Conservation (phyloP, 2,888 invertebrate species). For the Lobophora halterata region DNA sequence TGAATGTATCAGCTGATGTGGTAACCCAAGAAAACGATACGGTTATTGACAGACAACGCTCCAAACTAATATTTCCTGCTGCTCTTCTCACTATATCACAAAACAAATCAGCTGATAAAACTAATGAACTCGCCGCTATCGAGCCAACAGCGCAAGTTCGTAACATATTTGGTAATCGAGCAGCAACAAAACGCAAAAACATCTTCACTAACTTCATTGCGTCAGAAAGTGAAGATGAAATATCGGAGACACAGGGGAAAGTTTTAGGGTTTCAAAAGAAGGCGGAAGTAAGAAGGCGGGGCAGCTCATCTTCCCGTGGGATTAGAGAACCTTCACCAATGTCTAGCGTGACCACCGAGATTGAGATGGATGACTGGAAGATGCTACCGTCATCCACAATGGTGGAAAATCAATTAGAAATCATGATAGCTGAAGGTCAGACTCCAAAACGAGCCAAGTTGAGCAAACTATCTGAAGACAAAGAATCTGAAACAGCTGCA, state of each 20-base stretch:
- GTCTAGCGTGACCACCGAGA: slow-evolving; percentile 55
- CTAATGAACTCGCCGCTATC: slow-evolving; percentile 38
- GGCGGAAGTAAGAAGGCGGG: slow-evolving; percentile 30
- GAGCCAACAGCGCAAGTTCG: slow-evolving; percentile 44
- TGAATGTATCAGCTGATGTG: too few species aligned
- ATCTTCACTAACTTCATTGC: slow-evolving; percentile 62
- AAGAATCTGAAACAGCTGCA: slow-evolving; percentile 37
- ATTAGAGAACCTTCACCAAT: slow-evolving; percentile 45
- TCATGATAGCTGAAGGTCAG: slow-evolving; percentile 29
- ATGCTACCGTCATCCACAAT: slow-evolving; percentile 70
- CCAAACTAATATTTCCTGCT: slow-evolving; percentile 55
- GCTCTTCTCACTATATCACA: slow-evolving; percentile 54
- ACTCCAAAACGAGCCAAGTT: slow-evolving; percentile 52
- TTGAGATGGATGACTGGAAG: slow-evolving; percentile 68
- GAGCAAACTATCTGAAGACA: slow-evolving; percentile 45
- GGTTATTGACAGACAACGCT: slow-evolving; percentile 39
- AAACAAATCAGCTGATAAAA: slow-evolving; percentile 55
- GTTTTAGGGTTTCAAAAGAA: slow-evolving; percentile 53
- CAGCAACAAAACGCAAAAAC: slow-evolving; percentile 57
- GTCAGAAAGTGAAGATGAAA: slow-evolving; percentile 67
- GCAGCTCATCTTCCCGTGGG: slow-evolving; percentile 32
- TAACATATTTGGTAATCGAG: slow-evolving; percentile 54
- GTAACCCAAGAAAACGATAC: too few species aligned
- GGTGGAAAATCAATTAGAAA: slow-evolving; percentile 59
- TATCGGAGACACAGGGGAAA: slow-evolving; percentile 57